phyloP scores from a whole-genome alignment of 2,888 invertebrate species.

The Phortica okadai region DNA sequence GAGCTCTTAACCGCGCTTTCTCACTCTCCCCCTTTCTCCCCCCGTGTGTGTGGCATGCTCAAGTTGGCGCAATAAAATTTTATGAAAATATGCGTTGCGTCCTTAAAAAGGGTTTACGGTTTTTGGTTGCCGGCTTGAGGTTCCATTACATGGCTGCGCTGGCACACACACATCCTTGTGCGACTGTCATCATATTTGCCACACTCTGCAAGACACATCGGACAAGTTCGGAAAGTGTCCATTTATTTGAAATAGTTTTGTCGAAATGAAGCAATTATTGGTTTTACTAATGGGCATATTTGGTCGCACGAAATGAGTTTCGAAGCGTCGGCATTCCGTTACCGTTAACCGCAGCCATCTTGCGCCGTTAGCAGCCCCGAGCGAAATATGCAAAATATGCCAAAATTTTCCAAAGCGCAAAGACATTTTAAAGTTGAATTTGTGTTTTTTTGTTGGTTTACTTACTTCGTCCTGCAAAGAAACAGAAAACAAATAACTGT shows the following conservation, averaged over 20 bases:
- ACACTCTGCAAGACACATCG: neutral
- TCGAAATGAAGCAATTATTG: slow-evolving; percentile 75
- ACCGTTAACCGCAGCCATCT: slow-evolving; percentile 46
- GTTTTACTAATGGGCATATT: slow-evolving; percentile 75
- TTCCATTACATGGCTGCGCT: neutral
- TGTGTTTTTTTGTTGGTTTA: slow-evolving; percentile 46
- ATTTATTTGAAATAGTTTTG: slow-evolving; percentile 44
- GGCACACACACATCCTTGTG: neutral
- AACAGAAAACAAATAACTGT: slow-evolving; percentile 55
- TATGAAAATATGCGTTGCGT: slow-evolving; percentile 34
- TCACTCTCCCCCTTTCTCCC: neutral
- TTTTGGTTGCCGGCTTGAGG: slow-evolving; percentile 20
- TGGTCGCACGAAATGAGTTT: slow-evolving; percentile 46
- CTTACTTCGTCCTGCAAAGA: slow-evolving; percentile 77
- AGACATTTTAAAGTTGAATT: slow-evolving; percentile 15
- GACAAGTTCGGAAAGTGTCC: slow-evolving; percentile 7
- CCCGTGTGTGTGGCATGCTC: neutral
- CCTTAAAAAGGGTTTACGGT: slow-evolving; percentile 46
- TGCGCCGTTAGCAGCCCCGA: neutral
- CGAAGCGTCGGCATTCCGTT: neutral
- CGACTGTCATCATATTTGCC: neutral
- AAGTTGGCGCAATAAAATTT: slow-evolving; percentile 39
- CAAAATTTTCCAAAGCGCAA: slow-evolving; percentile 55
- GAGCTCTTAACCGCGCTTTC: neutral
- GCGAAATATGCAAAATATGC: slow-evolving; percentile 24